Conservation (phyloP, 30 jellyfish, hydroid and myxozoan species). For the Aurelia aurita region DNA sequence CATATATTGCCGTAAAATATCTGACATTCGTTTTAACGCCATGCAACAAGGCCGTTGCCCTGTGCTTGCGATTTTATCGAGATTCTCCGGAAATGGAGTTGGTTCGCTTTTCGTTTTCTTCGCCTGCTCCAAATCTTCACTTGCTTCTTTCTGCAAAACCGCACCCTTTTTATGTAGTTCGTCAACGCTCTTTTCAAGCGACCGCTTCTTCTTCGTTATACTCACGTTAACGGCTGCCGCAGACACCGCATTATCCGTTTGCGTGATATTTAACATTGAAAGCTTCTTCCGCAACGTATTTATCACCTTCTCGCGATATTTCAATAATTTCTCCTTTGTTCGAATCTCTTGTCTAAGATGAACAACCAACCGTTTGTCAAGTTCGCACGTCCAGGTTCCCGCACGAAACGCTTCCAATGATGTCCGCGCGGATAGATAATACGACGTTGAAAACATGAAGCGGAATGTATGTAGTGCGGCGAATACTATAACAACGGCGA, state of each 20-base stretch:
- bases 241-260: neutral
- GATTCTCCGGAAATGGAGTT: conserved; percentile 76
- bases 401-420: conserved; percentile 66
- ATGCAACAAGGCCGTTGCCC: conserved; percentile 90
- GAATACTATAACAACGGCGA: conserved; percentile 17
- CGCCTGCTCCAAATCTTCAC: neutral
- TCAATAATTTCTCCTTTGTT: conserved; percentile 76
- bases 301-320: conserved; percentile 91
- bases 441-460: conserved; percentile 52
- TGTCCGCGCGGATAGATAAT: conserved; percentile 45
- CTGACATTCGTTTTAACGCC: conserved; percentile 94
- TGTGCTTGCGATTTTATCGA: conserved; percentile 56
- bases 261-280: conserved; percentile 63
- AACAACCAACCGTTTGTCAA: conserved; percentile 71
- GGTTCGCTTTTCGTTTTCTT: neutral
- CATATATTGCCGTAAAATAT: conserved; percentile 85
- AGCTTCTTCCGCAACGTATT: conserved; percentile 64
- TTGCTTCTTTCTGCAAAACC: neutral
- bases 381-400: conserved; percentile 90
- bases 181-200: neutral
- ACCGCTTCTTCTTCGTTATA: neutral
- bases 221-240: conserved; percentile 7
- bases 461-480: conserved; percentile 63
- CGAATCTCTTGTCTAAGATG: conserved; percentile 77
- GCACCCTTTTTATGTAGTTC: neutral